Evolutionary conservation across 2,113 vertebrate species (phyloP).

Genomic region (Perca fluviatilis): DNA sequence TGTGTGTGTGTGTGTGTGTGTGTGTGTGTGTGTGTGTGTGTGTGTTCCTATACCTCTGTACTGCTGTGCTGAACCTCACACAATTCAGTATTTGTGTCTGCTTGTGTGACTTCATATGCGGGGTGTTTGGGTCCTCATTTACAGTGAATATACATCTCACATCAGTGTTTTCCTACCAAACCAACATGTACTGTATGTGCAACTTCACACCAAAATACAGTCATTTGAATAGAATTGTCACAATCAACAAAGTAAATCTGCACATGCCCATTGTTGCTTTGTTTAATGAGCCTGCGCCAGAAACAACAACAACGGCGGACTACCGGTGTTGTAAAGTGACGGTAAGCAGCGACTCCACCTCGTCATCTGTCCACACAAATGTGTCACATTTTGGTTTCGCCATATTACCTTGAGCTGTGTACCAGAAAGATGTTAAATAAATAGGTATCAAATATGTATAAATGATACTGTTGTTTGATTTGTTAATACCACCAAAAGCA

Average conservation of each 20-base stretch:
- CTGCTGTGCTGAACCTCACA: slow-evolving; percentile 4
- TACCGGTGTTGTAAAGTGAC: no score
- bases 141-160: neutral
- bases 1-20: slow-evolving; percentile 1
- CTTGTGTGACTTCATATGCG: neutral
- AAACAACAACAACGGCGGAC: no score
- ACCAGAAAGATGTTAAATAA: no score
- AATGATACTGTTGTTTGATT: no score
- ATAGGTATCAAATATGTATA: no score
- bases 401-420: no score
- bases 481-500: no score
- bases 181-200: neutral
- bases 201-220: neutral
- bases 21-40: neutral
- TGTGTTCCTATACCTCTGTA: neutral
- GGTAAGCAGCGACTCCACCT: no score
- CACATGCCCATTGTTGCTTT: no score
- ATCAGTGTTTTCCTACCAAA: slow-evolving; percentile 2
- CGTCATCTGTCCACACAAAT: no score
- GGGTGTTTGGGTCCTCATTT: slow-evolving; percentile 1
- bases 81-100: slow-evolving; percentile 36
- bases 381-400: no score
- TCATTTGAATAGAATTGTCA: neutral
- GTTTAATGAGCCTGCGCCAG: no score
- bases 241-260: neutral